Evolutionary conservation across 2,888 invertebrate genomes (phyloP), one percentile per base, ranked within the genome.

Genomic region (Drosophila rubida): DNA sequence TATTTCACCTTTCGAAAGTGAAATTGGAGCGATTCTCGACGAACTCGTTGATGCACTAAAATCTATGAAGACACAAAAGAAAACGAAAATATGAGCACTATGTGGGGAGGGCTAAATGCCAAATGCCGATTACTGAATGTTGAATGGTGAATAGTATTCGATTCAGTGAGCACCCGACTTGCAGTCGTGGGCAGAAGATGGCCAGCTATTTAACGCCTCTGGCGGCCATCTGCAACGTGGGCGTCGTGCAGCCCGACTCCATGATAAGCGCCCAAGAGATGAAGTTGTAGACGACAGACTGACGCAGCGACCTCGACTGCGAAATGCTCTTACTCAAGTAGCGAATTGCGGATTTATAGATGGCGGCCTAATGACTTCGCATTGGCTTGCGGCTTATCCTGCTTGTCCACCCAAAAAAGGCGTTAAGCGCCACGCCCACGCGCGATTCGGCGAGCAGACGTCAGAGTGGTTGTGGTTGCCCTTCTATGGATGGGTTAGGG

Each of bases 201-300:
- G 61, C 51, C 63, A 63, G 60, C 73, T 63, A 81, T 84, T 80
- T 76, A 76, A 78, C 76, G 84, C 80, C 80, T 73, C 60, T 72
- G 72, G 76, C 23, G 30, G 30, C 30, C 30, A 30, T 5, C 23
- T 1, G 23, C 30, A 30, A 61, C 70, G 80, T 80, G 85, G 80
- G 80, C 82, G 80, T 80, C 63, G 19, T 41, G 19, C 27, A 11
- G 23, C 11, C 41, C 3, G 27, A 50, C n/a, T 46, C 53, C 37
- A 57, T 60, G 71, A 54, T 70, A 54, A 65, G 49, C 42, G 37
- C 3, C 13, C 8, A 41, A 53, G 51, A 32, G 30, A 32, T 32
- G 19, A 3, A 48, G 8, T 37, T 13, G 32, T 19, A 1, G 19
- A 19, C 19, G 3, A 3, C 3, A 19, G 19, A 19, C 19, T 3